Evolutionary conservation across 2,888 invertebrate species (phyloP), one percentile per base, ranked within the genome.

Genomic region (Cataglyphis albicans): DNA sequence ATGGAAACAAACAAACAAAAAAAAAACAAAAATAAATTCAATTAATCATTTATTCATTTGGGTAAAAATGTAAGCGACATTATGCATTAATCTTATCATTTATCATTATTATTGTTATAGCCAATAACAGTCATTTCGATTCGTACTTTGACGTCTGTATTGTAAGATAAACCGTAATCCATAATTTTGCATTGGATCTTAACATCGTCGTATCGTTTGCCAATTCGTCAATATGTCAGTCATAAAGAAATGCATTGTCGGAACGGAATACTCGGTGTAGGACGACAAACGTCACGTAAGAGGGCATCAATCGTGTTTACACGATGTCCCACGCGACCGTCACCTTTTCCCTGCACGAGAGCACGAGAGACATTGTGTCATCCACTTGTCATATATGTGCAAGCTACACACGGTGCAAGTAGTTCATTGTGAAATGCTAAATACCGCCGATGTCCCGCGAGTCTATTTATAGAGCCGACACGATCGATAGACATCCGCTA

Each of bases 401-500:
- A 75, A 41, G 76, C 55, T 81, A 78, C 80, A 84, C 83, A 86
- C 78, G 67, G 70, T 80, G 86, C 75, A 83, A 78, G 87, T 88
- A 88, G 86, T 91, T 91, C 86, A 84, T 89, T 85, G 90, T 85
- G 89, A 91, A 92, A 93, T 90, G 90, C 87, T 91, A 92, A 93
- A 92, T 92, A 92, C 89, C 90, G 84, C 75, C 87, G 86, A 89
- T 89, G 87, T 89, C 65, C 87, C 83, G 86, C 81, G 86, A 73
- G 83, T 88, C 92, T 92, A 93, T 93, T 93, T 93, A 92, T 91
- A 92, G 92, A 89, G 65, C 18, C 70, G 82, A 57, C 72, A 85
- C 91, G 93, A 88, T 93, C 93, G 92, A 93, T 93, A 91, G 80
- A 83, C 80, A 87, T 74, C 84, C 84, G 81, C 65, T 89, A 86